Evolutionary conservation across 2,797 vertebrate genomes (phyloP), one percentile per base, ranked within the genome.

Genomic region (Syngnathus acus): DNA sequence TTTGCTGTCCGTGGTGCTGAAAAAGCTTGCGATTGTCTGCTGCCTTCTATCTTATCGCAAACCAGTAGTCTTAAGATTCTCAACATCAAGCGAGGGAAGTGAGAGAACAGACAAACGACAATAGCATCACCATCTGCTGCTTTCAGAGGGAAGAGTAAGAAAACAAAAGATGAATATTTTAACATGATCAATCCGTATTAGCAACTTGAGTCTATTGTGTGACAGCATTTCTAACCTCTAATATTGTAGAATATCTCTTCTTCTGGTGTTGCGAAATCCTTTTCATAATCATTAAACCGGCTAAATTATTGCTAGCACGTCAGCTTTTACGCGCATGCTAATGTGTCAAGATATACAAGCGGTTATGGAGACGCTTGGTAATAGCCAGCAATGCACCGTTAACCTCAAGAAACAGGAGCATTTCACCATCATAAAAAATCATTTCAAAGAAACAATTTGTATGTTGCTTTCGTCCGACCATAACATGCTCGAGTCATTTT

Each of bases 1-100:
- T 72, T 78, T 77, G 67, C 73, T 77, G 57, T 79, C 72, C 71
- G 59, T 75, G 76, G 74, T 80, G 75, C 77, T 81, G 71, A 78
- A 80, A 60, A 57, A 37, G 5, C 62, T 8, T 2, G 5, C 53
- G 59, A 32, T 5, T 26, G 26, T 19, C 47, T 32, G 32, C 32
- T 32, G 32, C 32, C 32, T 32, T 32, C 32, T 19, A 17, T 23
- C 8, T 62, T 62, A 14, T 42, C 32, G 16, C 9, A 8, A 14
- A 16, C 45, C n/a, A 40, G 13, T 45, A 40, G 26, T 3, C 3
- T 3, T 40, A 11, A n/a, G 23, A 21, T 43, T 7, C 42, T 64
- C 60, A 10, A 55, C 40, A 9, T 2, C 17, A 32, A 4, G 54
- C 1, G 21, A 57, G 54, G 5, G 26, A 57, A 57, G 54, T 13